A percentile compares a stretch with the other conserved stretches of the same genome.
Evolutionary conservation across 2,113 vertebrate genomes (phyloP).

Genomic region (Elachura formosa): DNA sequence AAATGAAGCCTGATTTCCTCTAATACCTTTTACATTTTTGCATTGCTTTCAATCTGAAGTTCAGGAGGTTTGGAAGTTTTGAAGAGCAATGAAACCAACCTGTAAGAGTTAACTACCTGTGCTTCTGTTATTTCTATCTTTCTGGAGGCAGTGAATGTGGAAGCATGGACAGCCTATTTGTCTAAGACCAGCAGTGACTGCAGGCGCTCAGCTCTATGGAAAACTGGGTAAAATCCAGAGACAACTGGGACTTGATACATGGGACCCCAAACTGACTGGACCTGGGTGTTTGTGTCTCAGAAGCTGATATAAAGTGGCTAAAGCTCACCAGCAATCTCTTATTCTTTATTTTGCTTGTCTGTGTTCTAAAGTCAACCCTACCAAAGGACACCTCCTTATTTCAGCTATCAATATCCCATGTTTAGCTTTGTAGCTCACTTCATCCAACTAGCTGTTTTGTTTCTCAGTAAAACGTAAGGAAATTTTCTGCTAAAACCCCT

Average conservation of each 20-base stretch:
- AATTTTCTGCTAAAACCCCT: background rate
- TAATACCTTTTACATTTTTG: background rate
- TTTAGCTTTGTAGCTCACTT: background rate
- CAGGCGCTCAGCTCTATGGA: background rate
- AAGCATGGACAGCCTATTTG: background rate
- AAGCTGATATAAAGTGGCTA: background rate
- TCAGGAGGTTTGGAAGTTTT: background rate
- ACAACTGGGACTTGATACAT: background rate
- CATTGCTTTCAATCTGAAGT: background rate
- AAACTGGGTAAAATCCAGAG: background rate
- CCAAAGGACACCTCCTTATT: background rate
- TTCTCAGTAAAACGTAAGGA: background rate
- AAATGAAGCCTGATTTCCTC: background rate
- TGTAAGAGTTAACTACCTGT: background rate
- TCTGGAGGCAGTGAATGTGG: background rate
- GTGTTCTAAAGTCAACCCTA: rapidly evolving
- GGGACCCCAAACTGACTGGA: background rate
- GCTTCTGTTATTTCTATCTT: background rate
- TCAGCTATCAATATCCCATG: background rate
- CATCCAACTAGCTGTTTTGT: background rate
- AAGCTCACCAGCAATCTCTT: background rate
- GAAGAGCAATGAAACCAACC: background rate
- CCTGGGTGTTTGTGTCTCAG: background rate
- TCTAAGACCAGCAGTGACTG: background rate
- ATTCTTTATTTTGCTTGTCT: background rate